Evolutionary conservation across 1,140 invertebrate genomes (phyloP), one percentile per base, ranked within the genome.

Genomic region (Aphaenogaster rudis): DNA sequence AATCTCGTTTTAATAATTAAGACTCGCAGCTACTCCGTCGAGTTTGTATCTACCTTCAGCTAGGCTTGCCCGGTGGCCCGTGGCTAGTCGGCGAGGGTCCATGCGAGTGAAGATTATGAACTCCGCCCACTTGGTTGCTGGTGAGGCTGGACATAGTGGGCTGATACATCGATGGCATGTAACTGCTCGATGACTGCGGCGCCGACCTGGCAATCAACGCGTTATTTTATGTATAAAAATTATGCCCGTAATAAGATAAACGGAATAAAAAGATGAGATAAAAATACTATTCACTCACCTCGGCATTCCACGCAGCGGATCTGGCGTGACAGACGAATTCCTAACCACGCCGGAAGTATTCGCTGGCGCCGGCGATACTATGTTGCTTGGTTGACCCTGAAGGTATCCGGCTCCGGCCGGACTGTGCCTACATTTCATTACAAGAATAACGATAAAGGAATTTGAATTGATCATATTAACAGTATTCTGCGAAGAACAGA

Each of bases 241-340:
- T 11, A 59, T 33, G 8, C 13, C 1, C 17, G 13, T 11, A 52
- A 36, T 3, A 86, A 36, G 21, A 28, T 61, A 61, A 61, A 61
- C 52, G 21, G 6, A n/a, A 21, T 59, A 59, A 59, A 2, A 59
- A 1, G 4, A 52, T 3, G 13, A 74, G 21, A 28, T 2, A 8
- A 39, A 13, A 2, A 54, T 11, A 15, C 39, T 8, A 2, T 69
- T 59, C 82, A 52, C 77, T 93, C 92, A 95, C 93, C 95, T 95
- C 59, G 94, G 94, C 67, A 95, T 93, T 59, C 94, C 94, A 88
- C 95, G 93, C 17, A 95, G 80, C 6, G 95, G 94, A 69, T 96
- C 95, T 2, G 95, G 95, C 7, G 95, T 95, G 39, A 93, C 95
- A 0, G 95, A 96, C 4, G 95, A 94, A 80, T 95, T 96, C 88